Percentiles rank a stretch among this genome's conserved stretches.
Evolutionary conservation across 2,113 vertebrate species (phyloP).

Genomic region (Muntiacus reevesi): DNA sequence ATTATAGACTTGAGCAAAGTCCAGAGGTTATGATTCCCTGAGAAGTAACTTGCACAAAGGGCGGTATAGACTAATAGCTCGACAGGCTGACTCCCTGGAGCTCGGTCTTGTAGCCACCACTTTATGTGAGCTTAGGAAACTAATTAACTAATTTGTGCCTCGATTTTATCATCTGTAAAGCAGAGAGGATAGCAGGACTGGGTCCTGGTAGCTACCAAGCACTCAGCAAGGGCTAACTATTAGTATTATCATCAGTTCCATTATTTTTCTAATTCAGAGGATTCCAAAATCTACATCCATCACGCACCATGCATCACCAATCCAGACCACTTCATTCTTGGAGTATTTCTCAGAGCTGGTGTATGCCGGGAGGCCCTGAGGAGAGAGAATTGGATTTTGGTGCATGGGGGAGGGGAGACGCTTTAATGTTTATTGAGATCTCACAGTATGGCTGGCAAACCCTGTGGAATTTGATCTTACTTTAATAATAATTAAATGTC

Average conservation of each 20-base stretch:
- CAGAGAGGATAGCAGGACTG: neutral
- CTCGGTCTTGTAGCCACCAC: neutral
- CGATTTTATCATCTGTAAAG: neutral
- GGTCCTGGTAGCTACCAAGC: neutral
- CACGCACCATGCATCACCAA: neutral
- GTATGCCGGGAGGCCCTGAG: neutral
- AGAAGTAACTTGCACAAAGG: neutral
- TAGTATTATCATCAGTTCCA: neutral
- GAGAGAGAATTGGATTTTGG: neutral
- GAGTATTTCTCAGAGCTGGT: neutral
- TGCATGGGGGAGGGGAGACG: neutral
- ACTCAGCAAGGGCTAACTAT: neutral
- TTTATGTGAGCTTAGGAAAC: neutral
- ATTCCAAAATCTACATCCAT: neutral
- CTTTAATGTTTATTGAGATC: neutral
- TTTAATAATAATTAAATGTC: slow-evolving; percentile 38
- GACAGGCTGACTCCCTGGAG: neutral
- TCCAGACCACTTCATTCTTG: neutral
- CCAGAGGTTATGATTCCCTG: neutral
- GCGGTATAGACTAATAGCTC: rapidly evolving
- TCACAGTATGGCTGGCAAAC: neutral
- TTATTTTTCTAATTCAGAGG: neutral
- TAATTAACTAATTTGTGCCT: neutral
- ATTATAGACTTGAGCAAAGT: neutral
- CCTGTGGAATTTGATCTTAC: neutral